Percentiles rank a stretch among this genome's conserved stretches.
Evolutionary conservation across 2,888 invertebrate species (phyloP).

Genomic region (Meta bourneti): DNA sequence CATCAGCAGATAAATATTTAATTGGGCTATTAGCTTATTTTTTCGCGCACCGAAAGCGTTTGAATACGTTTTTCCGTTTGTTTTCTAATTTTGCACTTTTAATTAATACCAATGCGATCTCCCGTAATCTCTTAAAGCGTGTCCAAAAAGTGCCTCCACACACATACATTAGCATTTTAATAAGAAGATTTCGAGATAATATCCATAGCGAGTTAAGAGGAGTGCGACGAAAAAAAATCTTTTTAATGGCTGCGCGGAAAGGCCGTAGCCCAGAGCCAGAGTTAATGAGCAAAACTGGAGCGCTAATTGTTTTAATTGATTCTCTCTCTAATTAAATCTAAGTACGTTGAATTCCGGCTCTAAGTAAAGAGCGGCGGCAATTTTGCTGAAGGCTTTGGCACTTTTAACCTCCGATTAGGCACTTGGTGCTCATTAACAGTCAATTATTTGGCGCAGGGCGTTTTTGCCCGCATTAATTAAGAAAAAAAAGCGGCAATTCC

Average conservation of each 20-base stretch:
- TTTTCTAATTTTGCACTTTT: background rate
- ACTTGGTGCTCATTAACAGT: conserved; percentile 69
- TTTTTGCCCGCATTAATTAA: conserved; percentile 47
- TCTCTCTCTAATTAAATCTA: conserved; percentile 68
- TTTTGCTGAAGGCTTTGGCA: conserved; percentile 73
- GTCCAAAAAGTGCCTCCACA: background rate
- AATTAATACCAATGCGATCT: background rate
- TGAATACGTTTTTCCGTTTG: background rate
- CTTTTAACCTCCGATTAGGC: conserved; percentile 67
- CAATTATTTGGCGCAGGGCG: conserved; percentile 67
- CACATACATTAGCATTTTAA: background rate
- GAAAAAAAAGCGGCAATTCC: conserved; percentile 21
- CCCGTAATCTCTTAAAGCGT: background rate
- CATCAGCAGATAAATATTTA: background rate
- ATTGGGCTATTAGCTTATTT: background rate
- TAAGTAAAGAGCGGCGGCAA: conserved; percentile 59
- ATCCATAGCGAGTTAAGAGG: too few relatives aligned
- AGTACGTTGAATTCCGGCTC: conserved; percentile 44
- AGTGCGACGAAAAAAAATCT: conserved; percentile 7
- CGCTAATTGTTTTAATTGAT: conserved; percentile 75
- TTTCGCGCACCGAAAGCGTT: background rate
- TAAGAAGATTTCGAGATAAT: background rate
- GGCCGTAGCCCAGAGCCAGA: conserved; percentile 34
- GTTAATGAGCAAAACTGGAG: conserved; percentile 72
- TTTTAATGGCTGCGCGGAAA: conserved; percentile 19